A percentile compares a stretch with the other conserved stretches of the same genome.
phyloP scores from a whole-genome alignment of 2,888 invertebrate species.

The Lathronympha strigana region DNA sequence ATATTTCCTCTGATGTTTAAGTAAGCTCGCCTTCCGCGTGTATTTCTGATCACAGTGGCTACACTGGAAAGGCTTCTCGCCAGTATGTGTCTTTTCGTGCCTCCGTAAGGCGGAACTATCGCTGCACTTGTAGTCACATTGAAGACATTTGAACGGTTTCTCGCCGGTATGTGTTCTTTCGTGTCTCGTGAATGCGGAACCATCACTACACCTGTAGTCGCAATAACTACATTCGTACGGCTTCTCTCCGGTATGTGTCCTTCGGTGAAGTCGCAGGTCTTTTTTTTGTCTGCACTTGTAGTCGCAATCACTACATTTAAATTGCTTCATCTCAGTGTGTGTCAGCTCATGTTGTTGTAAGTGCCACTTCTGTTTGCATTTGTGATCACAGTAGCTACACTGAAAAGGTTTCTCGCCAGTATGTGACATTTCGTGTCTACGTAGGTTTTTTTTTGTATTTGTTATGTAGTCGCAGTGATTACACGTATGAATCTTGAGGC shows the following conservation, averaged over 20 bases:
- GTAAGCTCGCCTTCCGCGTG: neutral
- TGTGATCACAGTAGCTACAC: neutral
- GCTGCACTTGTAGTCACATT: neutral
- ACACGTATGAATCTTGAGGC: neutral
- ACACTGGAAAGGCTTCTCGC: neutral
- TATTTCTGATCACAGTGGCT: neutral
- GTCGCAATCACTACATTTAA: neutral
- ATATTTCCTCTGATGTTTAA: too few species aligned
- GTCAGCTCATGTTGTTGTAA: neutral
- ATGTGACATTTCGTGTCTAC: neutral
- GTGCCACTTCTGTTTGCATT: neutral
- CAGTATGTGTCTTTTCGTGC: neutral
- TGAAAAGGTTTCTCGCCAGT: neutral
- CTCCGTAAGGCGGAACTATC: neutral
- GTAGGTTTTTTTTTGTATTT: neutral
- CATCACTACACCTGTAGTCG: too few species aligned
- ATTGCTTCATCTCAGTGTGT: neutral
- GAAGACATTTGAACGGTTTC: neutral
- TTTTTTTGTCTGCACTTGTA: neutral
- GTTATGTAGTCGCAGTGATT: neutral
- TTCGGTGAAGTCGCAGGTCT: neutral
- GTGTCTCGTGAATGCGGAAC: too few species aligned
- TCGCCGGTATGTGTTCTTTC: too few species aligned
- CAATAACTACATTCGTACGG: too few species aligned
- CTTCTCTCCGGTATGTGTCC: too few species aligned